phyloP scores from a whole-genome alignment of 2,888 invertebrate species.

The Steinernema hermaphroditum region DNA sequence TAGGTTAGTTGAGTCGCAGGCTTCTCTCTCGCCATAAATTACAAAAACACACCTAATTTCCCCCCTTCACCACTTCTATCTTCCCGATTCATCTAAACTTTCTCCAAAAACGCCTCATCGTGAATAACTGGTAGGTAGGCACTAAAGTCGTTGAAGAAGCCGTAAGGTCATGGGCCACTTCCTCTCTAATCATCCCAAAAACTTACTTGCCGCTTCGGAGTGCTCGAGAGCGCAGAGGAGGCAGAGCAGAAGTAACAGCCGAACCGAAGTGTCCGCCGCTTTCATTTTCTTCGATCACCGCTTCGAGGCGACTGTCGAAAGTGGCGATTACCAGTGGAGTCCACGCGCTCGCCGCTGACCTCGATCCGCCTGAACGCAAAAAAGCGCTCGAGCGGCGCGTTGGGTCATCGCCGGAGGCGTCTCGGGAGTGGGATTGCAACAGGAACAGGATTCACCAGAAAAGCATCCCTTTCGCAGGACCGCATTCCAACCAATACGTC shows the following conservation, averaged over 20 bases:
- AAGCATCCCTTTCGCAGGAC: constrained; percentile 5
- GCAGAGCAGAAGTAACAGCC: background rate
- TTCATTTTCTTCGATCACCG: constrained; percentile 19
- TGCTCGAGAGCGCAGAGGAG: background rate
- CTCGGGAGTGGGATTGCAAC: constrained; percentile 18
- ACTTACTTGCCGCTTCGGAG: constrained; percentile 17
- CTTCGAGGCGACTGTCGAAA: constrained; percentile 7
- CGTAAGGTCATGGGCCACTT: no score
- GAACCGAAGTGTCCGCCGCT: background rate
- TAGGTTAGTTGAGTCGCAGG: no score
- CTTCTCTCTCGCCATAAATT: background rate
- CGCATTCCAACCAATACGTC: background rate
- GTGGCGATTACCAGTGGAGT: background rate
- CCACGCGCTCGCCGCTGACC: constrained; percentile 19
- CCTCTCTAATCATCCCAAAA: no score
- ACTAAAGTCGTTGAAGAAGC: no score
- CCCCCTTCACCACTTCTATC: no score
- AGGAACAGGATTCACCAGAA: constrained; percentile 27
- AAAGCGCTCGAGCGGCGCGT: constrained; percentile 10
- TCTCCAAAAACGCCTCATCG: no score
- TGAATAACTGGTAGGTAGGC: no score
- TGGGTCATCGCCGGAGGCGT: constrained; percentile 20
- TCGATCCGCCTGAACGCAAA: background rate
- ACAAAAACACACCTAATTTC: no score
- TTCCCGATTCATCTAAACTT: no score